Evolutionary conservation across 1,140 invertebrate species (phyloP).

Genomic region (Pseudachorutes palmiensis): DNA sequence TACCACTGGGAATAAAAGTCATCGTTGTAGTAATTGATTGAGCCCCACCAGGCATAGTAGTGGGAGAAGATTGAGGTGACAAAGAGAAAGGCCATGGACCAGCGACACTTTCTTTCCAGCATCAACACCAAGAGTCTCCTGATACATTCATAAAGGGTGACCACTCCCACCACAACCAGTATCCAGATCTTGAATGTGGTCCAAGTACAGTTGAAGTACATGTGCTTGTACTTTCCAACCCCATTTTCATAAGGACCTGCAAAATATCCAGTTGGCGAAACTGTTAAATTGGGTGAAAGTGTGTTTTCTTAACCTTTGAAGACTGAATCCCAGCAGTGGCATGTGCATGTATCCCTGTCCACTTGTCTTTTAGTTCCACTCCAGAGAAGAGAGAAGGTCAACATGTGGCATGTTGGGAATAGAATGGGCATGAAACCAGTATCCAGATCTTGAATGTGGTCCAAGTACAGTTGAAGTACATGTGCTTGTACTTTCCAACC

Average conservation of each 20-base stretch:
- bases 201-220: constrained; percentile 71
- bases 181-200: constrained; percentile 71
- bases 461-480: constrained; percentile 71
- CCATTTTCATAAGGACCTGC: constrained; percentile 33
- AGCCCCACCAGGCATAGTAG: constrained; percentile 76
- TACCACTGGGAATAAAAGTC: constrained; percentile 47
- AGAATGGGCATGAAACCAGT: constrained; percentile 44
- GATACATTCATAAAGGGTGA: constrained; percentile 62
- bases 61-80: constrained; percentile 63
- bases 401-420: constrained; percentile 56
- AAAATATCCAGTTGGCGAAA: too few relatives aligned
- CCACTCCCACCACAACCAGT: constrained; percentile 55
- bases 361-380: constrained; percentile 58
- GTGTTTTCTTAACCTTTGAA: constrained; percentile 64
- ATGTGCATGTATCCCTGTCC: constrained; percentile 60
- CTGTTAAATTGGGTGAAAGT: too few relatives aligned
- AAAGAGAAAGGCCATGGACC: constrained; percentile 63
- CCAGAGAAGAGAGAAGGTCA: constrained; percentile 60
- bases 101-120: constrained; percentile 50
- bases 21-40: constrained; percentile 76
- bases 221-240: constrained; percentile 46
- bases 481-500: constrained; percentile 46
- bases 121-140: constrained; percentile 55
- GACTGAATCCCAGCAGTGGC: constrained; percentile 70
- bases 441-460: constrained; percentile 71